Percentiles rank a stretch among this genome's conserved stretches.
These are phyloP conservation scores for Zaprionus taronus DNA, from an alignment of 1,140 invertebrate species.

Conservation along the genomic window DNA sequence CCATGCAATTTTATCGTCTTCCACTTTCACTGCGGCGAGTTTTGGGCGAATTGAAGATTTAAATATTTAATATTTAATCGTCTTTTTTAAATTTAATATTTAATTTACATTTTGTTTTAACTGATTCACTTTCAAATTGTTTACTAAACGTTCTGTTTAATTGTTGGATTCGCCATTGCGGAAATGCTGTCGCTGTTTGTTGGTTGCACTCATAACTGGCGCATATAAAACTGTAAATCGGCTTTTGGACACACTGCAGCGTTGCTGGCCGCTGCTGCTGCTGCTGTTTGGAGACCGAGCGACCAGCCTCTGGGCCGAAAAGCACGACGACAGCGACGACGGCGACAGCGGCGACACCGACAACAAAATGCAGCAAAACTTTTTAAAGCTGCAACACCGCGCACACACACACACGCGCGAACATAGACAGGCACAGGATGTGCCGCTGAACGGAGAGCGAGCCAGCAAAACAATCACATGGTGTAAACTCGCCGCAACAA, in stretches of 20 bases:
- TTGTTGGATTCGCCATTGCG: constrained; percentile 49
- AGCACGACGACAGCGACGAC: constrained; percentile 71
- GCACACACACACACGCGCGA: constrained; percentile 2
- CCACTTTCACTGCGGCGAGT: constrained; percentile 62
- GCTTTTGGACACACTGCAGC: constrained; percentile 76
- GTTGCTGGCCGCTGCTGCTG: constrained; percentile 35
- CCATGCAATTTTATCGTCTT: constrained; percentile 44
- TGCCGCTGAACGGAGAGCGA: constrained; percentile 59
- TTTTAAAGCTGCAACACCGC: constrained; percentile 68
- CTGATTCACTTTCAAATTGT: not conserved
- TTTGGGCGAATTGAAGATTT: constrained; percentile 11
- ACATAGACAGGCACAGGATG: constrained; percentile 54
- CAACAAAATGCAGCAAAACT: constrained; percentile 77
- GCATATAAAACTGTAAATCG: constrained; percentile 79
- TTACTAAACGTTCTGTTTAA: constrained; percentile 25
- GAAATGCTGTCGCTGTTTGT: constrained; percentile 71
- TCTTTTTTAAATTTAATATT: not conserved
- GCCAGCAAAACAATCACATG: constrained; percentile 75
- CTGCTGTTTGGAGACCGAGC: constrained; percentile 68
- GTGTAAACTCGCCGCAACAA: constrained; percentile 67
- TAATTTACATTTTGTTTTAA: not conserved
- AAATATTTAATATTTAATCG: not conserved
- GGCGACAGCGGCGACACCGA: constrained; percentile 50
- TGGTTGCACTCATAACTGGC: constrained; percentile 78
- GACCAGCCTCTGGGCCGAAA: constrained; percentile 80